Conservation (phyloP, 2,888 invertebrate species). For the Congeria kusceri region DNA sequence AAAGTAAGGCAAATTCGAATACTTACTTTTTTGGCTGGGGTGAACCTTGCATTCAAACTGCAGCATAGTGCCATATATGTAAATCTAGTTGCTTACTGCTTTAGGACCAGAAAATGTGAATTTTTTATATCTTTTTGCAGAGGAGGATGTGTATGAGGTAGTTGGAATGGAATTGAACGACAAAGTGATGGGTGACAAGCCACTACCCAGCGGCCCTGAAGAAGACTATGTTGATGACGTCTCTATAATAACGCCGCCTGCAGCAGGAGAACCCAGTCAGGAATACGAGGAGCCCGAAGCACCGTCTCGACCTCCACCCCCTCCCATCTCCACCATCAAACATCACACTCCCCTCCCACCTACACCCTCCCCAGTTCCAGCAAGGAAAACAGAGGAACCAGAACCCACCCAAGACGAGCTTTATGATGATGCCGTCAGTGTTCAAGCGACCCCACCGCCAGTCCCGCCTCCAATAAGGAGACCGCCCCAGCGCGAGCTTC, state of each 20-base stretch:
- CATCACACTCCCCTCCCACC: not conserved
- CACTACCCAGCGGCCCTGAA: constrained; percentile 10
- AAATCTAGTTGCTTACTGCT: not conserved
- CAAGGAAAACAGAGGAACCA: constrained; percentile 25
- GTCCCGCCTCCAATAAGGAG: constrained; percentile 22
- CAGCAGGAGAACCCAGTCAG: constrained; percentile 27
- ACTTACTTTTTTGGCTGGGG: too few relatives aligned
- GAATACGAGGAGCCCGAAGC: constrained; percentile 48
- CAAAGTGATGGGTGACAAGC: constrained; percentile 4
- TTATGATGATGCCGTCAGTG: constrained; percentile 68
- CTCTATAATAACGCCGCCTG: not conserved
- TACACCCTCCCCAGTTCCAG: constrained; percentile 39
- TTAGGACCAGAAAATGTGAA: too few relatives aligned
- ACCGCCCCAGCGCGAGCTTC: constrained; percentile 31
- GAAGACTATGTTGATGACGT: constrained; percentile 12
- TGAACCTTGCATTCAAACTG: too few relatives aligned
- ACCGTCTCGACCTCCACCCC: constrained; percentile 22
- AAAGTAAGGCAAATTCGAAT: too few relatives aligned
- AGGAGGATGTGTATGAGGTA: constrained; percentile 70
- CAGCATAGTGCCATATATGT: not conserved
- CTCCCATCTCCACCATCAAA: constrained; percentile 4
- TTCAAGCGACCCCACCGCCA: constrained; percentile 21
- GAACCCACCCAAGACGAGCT: constrained; percentile 59
- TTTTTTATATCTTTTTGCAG: constrained; percentile 24
- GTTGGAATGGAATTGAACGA: constrained; percentile 22